Evolutionary conservation across 2,888 invertebrate species (phyloP).

Genomic region (Heliconius hortense): DNA sequence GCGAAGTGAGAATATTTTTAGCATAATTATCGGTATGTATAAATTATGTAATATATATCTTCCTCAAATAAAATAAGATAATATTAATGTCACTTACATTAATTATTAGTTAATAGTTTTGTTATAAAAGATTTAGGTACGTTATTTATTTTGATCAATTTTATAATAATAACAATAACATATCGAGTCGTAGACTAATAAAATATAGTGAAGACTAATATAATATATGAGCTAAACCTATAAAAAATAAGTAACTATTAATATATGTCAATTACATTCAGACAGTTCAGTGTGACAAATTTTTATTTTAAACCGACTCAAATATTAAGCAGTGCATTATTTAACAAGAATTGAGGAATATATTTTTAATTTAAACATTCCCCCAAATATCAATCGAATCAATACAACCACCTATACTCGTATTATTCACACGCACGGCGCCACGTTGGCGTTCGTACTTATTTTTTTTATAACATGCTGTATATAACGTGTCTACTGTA

Average conservation of each 20-base stretch:
- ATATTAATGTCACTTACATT: too few relatives aligned
- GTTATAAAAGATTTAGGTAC: too few relatives aligned
- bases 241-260: too few relatives aligned
- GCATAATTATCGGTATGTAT: background rate
- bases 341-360: background rate
- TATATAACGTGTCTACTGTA: conserved; percentile 54
- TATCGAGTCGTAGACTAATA: too few relatives aligned
- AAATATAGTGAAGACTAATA: too few relatives aligned
- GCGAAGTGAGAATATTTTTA: background rate
- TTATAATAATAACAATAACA: too few relatives aligned
- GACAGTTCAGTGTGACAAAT: too few relatives aligned
- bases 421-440: background rate
- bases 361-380: background rate
- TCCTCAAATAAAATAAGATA: background rate
- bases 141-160: too few relatives aligned
- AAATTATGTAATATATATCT: background rate
- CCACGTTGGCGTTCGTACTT: background rate
- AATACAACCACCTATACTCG: background rate
- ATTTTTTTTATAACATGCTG: conserved; percentile 50
- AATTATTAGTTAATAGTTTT: too few relatives aligned
- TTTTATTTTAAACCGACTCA: too few relatives aligned
- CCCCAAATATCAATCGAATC: background rate
- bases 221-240: too few relatives aligned
- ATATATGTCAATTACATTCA: too few relatives aligned
- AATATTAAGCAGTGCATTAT: background rate